Percentiles rank a stretch among this genome's conserved stretches.
Evolutionary conservation across 2,888 invertebrate species (phyloP).

Genomic region (Yponomeuta malinellus): DNA sequence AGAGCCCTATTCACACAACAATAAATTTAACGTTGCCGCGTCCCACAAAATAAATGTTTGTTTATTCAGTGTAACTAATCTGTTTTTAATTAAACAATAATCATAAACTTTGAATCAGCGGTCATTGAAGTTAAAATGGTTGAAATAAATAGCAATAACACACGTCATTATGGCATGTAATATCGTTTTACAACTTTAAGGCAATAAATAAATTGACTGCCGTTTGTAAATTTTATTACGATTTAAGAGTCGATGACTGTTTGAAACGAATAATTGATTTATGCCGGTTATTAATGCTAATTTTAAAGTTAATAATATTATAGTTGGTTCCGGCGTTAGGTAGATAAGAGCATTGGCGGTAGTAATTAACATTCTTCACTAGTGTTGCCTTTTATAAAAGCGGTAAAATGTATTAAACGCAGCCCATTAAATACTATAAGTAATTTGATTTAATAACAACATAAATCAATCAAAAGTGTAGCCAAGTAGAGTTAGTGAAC

Average conservation of each 20-base stretch:
- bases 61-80: slow-evolving; percentile 45
- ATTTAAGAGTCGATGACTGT: slow-evolving; percentile 73
- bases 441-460: neutral
- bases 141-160: slow-evolving; percentile 71
- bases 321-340: neutral
- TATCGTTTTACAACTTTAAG: slow-evolving; percentile 73
- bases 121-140: slow-evolving; percentile 65
- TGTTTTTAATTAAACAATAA: slow-evolving; percentile 63
- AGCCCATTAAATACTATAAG: neutral
- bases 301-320: slow-evolving; percentile 41
- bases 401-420: neutral
- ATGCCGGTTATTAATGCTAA: slow-evolving; percentile 64
- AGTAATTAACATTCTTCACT: neutral
- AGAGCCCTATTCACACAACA: slow-evolving; percentile 10
- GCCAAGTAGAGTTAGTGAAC: neutral
- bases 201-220: slow-evolving; percentile 74
- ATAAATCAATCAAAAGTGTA: neutral
- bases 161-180: slow-evolving; percentile 72
- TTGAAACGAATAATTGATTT: slow-evolving; percentile 72
- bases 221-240: slow-evolving; percentile 73
- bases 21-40: slow-evolving; percentile 12
- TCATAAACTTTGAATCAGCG: slow-evolving; percentile 58
- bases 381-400: neutral
- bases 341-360: neutral
- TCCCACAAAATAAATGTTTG: slow-evolving; percentile 21